Base-by-base conservation (phyloP, 2,113 vertebrate genomes). In the Lepus timidus region DNA sequence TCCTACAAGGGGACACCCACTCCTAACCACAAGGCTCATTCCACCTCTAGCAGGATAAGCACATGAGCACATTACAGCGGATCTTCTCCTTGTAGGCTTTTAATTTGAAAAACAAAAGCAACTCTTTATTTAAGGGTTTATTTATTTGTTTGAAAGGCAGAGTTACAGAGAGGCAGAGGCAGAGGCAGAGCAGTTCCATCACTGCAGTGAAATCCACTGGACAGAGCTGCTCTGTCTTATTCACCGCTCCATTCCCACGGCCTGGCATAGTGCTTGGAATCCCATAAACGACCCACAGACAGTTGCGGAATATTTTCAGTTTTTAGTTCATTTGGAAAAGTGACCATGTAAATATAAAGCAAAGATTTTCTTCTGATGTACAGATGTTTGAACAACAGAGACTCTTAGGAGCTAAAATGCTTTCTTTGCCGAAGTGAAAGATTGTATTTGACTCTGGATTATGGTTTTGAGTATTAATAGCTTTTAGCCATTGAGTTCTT, bases 401-500 rank as follows among this genome's bases (percentile, higher is more conserved):
- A 23, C 31, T 82, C 31, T 82, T 68, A 74, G 22, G 39, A 22
- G 44, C 29, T 73, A 39, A 94, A 84, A 79, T 58, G 2, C 23
- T 85, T 78, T 75, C 22, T 78, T 79, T 67, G 78, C 44, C 1
- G 44, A 44, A 44, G 7, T 44, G 7, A 44, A 44, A 44, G 22
- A 65, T 93, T 89, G 39, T 22, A 79, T 85, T 76, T 93, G 67
- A 89, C 19, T 22, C 61, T 85, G 31, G 76, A 67, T 39, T 80
- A 25, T 91, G 84, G 79, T 20, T 93, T 81, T 65, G 61, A 65
- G 75, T 64, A 49, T 83, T 78, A 78, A 58, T 20, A 79, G 31
- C 19, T 67, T 84, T 87, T 58, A 58, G 79, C 33, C 44, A 74
- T 20, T 79, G 73, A 82, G 20, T 44, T 12, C 73, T 83, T 87